Conservation (phyloP, 2,113 vertebrate species). For the Piaya cayana region DNA sequence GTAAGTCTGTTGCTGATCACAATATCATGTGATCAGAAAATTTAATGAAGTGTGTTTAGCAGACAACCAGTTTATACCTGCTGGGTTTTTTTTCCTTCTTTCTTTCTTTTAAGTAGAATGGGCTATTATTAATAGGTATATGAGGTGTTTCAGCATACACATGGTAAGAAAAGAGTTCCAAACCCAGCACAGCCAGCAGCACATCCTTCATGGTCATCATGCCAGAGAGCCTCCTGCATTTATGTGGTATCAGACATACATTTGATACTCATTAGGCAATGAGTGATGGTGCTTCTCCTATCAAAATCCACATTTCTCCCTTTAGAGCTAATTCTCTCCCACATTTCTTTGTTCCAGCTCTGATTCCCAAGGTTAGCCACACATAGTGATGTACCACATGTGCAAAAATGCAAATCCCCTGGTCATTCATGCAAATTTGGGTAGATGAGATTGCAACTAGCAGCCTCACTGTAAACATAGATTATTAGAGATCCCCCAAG, state of each 20-base stretch:
- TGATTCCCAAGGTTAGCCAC: not conserved
- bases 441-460: not conserved
- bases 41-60: fast-evolving
- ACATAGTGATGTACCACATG: not conserved
- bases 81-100: not conserved
- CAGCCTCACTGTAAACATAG: not conserved
- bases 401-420: not conserved
- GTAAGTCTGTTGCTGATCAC: not conserved
- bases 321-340: not conserved
- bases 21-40: not conserved
- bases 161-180: not conserved
- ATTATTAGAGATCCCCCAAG: not conserved
- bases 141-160: not conserved
- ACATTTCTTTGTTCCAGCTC: not conserved
- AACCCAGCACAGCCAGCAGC: not conserved
- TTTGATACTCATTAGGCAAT: not conserved
- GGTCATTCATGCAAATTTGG: not conserved
- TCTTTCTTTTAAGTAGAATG: not conserved
- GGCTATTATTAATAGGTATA: not conserved
- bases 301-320: not conserved
- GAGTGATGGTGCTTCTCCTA: not conserved
- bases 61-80: not conserved
- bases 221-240: not conserved
- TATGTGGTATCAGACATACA: fast-evolving
- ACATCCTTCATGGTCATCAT: not conserved